Base-by-base conservation (phyloP, 2,888 invertebrate genomes). In the Cataglyphis altisquamis region DNA sequence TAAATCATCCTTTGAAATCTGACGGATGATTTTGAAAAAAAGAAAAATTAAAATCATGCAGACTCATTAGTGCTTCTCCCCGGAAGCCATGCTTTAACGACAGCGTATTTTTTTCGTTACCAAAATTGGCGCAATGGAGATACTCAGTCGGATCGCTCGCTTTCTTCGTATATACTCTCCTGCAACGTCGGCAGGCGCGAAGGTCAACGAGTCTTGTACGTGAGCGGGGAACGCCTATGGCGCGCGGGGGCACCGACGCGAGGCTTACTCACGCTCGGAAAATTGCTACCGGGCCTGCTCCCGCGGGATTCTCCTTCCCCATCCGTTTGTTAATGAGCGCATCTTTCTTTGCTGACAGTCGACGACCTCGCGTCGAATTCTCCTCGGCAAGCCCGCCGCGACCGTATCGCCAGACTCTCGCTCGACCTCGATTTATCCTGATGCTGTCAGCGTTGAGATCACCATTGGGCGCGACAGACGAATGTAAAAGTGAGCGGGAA, bases 121-220 rank as follows among this genome's bases (percentile, higher is more conserved):
- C 78, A 32, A 80, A 80, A 72, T 72, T 10, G 29, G 18, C 57
- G 41, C 36, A 66, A 39, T 12, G 45, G 15, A 29, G 45, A 45
- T 41, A 70, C 60, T 32, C 39, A 48, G 68, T 8, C 57, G 55
- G 29, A 32, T 29, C 25, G 72, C 55, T 78, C 25, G 60, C 78
- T 80, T 72, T 80, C 78, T 52, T 52, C 48, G n/a, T 45, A 57
- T 45, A 57, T 72, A 45, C 60, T 21, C 21, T 21, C 21, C 29
- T 32, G 36, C 67, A 62, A 66, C 67, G 70, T 84, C 63, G 74
- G 74, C 60, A 66, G 73, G 74, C 72, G 74, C 88, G 85, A 85
- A 88, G 88, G 88, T 85, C 85, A 84, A 83, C 82, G 82, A 73
- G 85, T 88, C 80, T 82, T 82, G 86, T 84, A 77, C 85, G 25